Base-by-base conservation (phyloP, 2,888 invertebrate species). In the Eurytoma adleriae region DNA sequence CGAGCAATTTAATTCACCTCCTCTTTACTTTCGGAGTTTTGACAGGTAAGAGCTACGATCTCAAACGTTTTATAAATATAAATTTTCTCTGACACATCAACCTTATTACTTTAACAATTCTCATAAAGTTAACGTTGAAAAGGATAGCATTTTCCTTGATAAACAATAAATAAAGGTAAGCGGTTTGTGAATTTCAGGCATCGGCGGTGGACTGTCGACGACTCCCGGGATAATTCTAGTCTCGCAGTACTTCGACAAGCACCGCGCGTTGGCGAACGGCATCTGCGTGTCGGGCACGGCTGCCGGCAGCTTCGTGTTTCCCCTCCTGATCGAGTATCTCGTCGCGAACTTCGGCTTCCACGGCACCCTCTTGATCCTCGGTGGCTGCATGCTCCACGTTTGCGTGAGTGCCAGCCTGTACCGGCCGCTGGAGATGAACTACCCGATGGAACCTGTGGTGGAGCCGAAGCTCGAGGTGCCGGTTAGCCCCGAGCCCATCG, bases 201-300 rank as follows among this genome's bases (percentile, higher is more conserved):
- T 95, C 77, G 96, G 96, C 0, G 95, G 95, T 0, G 96, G 96
- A 0, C 91, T 96, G 0, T 95, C 95, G 0, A 96, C 96, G 0
- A 96, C 96, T 0, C 96, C 96, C 0, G 96, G 96, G 0, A 95
- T 96, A 72, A 95, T 96, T 10, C 95, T 96, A 80, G 96, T 96
- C 0, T 95, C 95, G 0, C 95, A 95, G 83, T 96, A 96, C 87
- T 96, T 96, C 85, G 95, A 95, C 85, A 95, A 94, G 86, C 95
- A 95, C 90, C 93, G 96, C 71, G 96, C 96, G 0, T 87, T 96
- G 82, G 96, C 96, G 0, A 96, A 96, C 87, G 96, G 96, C 0
- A 94, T 96, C 84, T 96, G 96, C 86, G 95, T 96, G 80, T 95
- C 95, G 62, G 96, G 96, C 82, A 96, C 95, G 4, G 96, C 96